phyloP scores from a whole-genome alignment of 2,797 vertebrate genomes.

The Chelmon rostratus region DNA sequence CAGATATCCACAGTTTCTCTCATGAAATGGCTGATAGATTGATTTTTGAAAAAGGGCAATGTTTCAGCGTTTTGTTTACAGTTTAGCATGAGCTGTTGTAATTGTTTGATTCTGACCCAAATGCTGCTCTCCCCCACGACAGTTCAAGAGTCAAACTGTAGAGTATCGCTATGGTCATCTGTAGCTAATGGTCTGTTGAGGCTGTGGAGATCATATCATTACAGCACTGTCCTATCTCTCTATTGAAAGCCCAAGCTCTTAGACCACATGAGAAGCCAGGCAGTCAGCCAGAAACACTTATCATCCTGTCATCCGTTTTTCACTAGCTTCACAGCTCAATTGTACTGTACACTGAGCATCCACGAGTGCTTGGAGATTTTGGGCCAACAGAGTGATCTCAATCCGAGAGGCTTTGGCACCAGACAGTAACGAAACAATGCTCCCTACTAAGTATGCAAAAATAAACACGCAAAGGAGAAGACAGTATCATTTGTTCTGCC shows the following conservation, averaged over 20 bases:
- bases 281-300: slow-evolving; percentile 77
- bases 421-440: not conserved
- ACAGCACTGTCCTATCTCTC: slow-evolving; percentile 50
- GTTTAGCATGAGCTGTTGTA: not conserved
- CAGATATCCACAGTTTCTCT: not conserved
- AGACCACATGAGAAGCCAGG: slow-evolving; percentile 67
- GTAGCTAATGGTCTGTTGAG: slow-evolving; percentile 32
- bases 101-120: slow-evolving; percentile 20
- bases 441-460: not conserved
- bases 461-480: not conserved
- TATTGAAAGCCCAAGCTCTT: slow-evolving; percentile 54
- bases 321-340: slow-evolving; percentile 70
- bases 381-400: slow-evolving; percentile 39
- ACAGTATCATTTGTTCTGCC: not conserved
- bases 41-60: not conserved
- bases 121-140: not conserved
- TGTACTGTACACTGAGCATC: slow-evolving; percentile 52
- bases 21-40: not conserved
- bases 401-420: slow-evolving; percentile 38
- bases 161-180: slow-evolving; percentile 22
- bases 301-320: slow-evolving; percentile 71
- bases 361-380: slow-evolving; percentile 43
- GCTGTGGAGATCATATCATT: slow-evolving; percentile 56
- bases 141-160: not conserved
- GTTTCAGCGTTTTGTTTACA: not conserved